A percentile compares a stretch with the other conserved stretches of the same genome.
phyloP scores from a whole-genome alignment of 2,113 vertebrate species.

The Halcyon senegalensis region DNA sequence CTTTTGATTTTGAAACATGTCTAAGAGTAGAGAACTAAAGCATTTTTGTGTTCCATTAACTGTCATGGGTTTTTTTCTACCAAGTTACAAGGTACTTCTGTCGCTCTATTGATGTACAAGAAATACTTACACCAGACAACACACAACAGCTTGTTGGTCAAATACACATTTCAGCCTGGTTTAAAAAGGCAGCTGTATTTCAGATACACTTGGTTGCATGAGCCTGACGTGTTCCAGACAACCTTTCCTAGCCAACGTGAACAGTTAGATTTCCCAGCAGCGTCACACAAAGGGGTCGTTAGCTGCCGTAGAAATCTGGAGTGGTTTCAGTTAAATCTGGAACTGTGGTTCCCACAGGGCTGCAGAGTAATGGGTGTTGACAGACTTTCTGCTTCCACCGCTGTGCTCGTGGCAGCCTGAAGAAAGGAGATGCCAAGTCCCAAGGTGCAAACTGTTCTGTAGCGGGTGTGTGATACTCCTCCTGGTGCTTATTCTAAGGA shows the following conservation, averaged over 20 bases:
- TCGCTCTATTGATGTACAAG: not conserved
- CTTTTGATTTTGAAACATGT: not conserved
- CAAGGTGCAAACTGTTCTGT: not conserved
- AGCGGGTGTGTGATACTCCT: not conserved
- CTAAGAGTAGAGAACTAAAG: not conserved
- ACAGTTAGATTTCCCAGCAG: constrained; percentile 8
- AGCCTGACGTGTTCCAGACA: not conserved
- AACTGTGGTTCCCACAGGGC: not conserved
- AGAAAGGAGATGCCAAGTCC: not conserved
- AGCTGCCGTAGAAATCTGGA: not conserved
- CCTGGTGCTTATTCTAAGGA: not conserved
- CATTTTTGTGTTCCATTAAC: not conserved
- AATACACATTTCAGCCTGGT: not conserved
- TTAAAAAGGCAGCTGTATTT: not conserved
- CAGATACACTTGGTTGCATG: not conserved
- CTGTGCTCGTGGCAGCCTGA: not conserved
- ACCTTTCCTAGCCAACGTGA: not conserved
- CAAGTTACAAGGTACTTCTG: not conserved
- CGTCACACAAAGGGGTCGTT: not conserved
- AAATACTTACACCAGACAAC: not conserved
- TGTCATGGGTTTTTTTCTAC: not conserved
- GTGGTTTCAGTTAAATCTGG: not conserved
- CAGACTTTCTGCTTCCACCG: not conserved
- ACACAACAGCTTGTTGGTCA: not conserved
- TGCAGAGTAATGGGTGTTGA: not conserved